These are phyloP conservation scores for Theropithecus gelada DNA, from an alignment of 2,113 vertebrate genomes.

Conservation along the genomic window DNA sequence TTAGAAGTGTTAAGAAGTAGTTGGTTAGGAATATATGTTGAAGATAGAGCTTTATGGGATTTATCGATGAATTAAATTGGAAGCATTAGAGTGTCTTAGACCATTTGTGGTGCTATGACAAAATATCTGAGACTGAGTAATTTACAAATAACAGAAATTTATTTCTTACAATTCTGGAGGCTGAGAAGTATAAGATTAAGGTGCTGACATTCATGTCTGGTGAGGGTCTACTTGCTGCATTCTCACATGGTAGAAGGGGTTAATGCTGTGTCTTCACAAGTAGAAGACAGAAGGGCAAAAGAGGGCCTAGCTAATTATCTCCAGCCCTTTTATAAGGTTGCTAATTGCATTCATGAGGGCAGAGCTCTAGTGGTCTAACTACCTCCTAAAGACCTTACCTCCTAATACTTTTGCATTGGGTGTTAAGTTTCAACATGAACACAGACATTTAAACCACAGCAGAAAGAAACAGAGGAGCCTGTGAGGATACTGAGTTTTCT, in stretches of 20 bases:
- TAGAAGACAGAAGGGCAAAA: not conserved
- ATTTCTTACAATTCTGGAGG: not conserved
- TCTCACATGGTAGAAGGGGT: not conserved
- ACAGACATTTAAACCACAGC: not conserved
- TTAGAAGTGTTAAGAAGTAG: not conserved
- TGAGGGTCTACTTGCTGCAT: not conserved
- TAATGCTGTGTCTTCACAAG: not conserved
- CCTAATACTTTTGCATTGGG: not conserved
- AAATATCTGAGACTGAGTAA: not conserved
- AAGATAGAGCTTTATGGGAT: not conserved
- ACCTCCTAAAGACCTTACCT: not conserved
- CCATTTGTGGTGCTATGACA: not conserved
- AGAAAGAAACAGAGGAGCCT: not conserved
- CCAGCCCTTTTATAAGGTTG: not conserved
- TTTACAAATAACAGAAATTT: not conserved
- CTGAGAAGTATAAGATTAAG: not conserved
- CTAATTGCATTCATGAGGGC: not conserved
- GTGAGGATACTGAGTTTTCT: not conserved
- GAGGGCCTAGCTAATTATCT: no score
- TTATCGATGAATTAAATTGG: not conserved
- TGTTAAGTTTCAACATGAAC: not conserved
- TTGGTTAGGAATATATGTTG: not conserved
- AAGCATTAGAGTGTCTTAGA: not conserved
- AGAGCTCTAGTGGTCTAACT: not conserved
- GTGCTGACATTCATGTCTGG: not conserved